phyloP scores from a whole-genome alignment of 1,140 invertebrate genomes.

The Steinernema feltiae region DNA sequence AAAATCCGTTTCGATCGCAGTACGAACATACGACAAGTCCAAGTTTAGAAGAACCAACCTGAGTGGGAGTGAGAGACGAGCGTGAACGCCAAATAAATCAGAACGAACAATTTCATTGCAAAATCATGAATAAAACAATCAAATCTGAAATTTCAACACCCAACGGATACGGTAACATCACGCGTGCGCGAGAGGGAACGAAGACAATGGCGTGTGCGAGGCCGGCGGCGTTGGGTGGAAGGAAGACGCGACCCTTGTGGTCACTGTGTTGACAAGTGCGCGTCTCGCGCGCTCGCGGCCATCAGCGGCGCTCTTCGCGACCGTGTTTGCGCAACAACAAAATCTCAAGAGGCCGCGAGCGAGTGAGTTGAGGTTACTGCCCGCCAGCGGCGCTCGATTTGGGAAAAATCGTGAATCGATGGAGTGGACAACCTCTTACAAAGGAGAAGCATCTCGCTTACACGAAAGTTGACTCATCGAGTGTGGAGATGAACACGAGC shows the following conservation, averaged over 20 bases:
- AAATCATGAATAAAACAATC: neutral
- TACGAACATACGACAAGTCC: no score
- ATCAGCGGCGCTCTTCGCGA: neutral
- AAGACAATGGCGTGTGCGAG: neutral
- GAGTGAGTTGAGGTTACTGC: neutral
- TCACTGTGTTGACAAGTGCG: slow-evolving; percentile 12
- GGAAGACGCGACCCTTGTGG: neutral
- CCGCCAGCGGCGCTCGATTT: neutral
- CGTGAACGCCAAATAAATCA: neutral
- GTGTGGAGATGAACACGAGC: neutral
- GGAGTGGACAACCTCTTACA: slow-evolving; percentile 8
- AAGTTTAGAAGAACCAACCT: neutral
- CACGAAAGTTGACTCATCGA: neutral
- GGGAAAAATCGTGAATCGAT: slow-evolving; percentile 8
- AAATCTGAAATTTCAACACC: neutral
- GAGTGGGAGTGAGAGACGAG: neutral
- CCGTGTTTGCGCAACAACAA: slow-evolving; percentile 15
- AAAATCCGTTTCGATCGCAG: no score
- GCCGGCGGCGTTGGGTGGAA: neutral
- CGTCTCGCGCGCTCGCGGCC: neutral
- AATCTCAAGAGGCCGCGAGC: neutral
- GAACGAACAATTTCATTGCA: slow-evolving; percentile 1
- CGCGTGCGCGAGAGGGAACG: neutral
- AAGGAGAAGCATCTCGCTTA: neutral
- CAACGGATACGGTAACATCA: neutral